Conservation (phyloP, 2,113 vertebrate genomes). For the Sakesphorus luctuosus region DNA sequence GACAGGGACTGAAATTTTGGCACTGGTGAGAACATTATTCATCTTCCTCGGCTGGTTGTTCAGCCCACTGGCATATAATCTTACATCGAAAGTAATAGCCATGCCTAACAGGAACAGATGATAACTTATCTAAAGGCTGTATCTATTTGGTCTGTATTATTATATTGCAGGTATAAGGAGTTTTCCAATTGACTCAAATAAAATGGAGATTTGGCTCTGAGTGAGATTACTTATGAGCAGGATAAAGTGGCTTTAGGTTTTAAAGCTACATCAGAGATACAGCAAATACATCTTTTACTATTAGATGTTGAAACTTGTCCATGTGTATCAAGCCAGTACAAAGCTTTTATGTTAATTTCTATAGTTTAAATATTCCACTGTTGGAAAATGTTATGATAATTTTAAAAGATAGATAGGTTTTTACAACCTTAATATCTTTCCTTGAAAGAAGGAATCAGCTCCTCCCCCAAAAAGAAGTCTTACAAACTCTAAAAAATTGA, state of each 20-base stretch:
- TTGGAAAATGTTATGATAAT: neutral
- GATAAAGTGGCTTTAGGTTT: neutral
- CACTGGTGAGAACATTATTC: neutral
- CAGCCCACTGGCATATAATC: conserved; percentile 11
- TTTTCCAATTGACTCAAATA: neutral
- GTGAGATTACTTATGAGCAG: neutral
- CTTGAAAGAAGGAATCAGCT: neutral
- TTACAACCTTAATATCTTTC: neutral
- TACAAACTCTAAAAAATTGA: neutral
- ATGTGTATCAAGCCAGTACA: neutral
- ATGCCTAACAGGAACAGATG: neutral
- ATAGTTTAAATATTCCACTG: neutral
- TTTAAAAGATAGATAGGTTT: neutral
- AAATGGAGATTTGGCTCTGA: neutral
- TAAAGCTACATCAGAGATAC: neutral
- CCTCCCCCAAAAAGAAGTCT: neutral
- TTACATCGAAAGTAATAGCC: neutral
- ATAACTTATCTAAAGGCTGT: conserved; percentile 3
- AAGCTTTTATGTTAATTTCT: neutral
- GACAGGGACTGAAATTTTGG: neutral
- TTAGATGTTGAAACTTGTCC: neutral
- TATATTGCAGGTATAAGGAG: neutral
- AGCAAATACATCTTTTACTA: neutral
- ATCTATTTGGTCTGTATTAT: neutral
- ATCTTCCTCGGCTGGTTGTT: neutral